Percentiles rank a stretch among this genome's conserved stretches.
phyloP scores from a whole-genome alignment of 2,888 invertebrate genomes.

The Catocala nupta region DNA sequence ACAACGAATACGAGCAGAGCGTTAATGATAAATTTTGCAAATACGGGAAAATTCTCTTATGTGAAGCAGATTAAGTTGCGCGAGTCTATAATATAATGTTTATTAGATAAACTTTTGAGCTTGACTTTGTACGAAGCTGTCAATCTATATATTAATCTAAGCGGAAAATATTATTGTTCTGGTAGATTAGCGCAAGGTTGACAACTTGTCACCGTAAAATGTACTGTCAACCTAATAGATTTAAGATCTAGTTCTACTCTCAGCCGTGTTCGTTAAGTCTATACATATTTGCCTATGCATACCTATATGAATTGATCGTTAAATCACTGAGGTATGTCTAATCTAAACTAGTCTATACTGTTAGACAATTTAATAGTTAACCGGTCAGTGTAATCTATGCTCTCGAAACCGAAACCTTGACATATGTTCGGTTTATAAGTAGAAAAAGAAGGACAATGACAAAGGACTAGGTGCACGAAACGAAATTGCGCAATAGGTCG shows the following conservation, averaged over 20 bases:
- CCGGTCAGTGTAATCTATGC: slow-evolving; percentile 16
- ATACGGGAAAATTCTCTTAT: too few relatives aligned
- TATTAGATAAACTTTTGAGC: too few relatives aligned
- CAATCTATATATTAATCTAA: not conserved
- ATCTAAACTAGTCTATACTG: slow-evolving; percentile 1
- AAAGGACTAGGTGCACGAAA: slow-evolving; percentile 23
- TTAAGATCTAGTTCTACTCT: not conserved
- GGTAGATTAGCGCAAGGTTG: slow-evolving; percentile 4
- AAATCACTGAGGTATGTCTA: slow-evolving; percentile 2
- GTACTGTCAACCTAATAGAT: slow-evolving; percentile 3
- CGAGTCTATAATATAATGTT: too few relatives aligned
- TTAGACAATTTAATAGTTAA: not conserved
- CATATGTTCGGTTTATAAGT: slow-evolving; percentile 25
- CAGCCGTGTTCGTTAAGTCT: not conserved
- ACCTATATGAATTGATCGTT: not conserved
- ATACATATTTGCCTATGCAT: not conserved
- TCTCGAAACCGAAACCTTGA: slow-evolving; percentile 37
- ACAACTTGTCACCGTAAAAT: slow-evolving; percentile 5
- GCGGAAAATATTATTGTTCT: slow-evolving; percentile 1
- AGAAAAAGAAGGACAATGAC: slow-evolving; percentile 25
- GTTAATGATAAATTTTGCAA: too few relatives aligned
- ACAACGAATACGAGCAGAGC: too few relatives aligned
- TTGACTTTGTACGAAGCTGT: not conserved
- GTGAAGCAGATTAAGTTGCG: too few relatives aligned
- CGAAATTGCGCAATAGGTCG: slow-evolving; percentile 26